Evolutionary conservation across 2,797 vertebrate genomes (phyloP), one percentile per base, ranked within the genome.

Genomic region (Enteromius unitaeniatus): DNA sequence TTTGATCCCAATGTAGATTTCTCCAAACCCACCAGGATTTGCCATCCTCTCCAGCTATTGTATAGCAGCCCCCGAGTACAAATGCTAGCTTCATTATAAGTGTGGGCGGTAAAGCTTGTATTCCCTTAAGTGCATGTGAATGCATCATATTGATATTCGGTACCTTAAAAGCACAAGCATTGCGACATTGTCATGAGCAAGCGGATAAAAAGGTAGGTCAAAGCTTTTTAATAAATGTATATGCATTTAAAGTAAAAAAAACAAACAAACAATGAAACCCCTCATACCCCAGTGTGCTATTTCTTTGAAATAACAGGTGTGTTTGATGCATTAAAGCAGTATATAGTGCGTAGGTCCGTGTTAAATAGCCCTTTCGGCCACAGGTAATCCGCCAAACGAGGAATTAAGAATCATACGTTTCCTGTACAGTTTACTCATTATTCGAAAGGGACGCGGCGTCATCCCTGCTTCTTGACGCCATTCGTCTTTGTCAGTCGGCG

Each of bases 401-500:
- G 19, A 51, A 67, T 84, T 85, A 73, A 82, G 64, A 84, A 81
- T 79, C 40, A 74, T 15, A 10, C 6, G 3, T 65, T 45, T 26
- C n/a, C 45, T 6, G 9, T 53, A 68, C 34, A 28, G 62, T 82
- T 76, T 58, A 67, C 34, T 76, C 72, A 31, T 76, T 82, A 82
- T 65, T 37, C 1, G 23, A 76, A 67, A 31, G 6, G 17, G 6
- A 28, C 10, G n/a, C 2, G 7, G 94, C 88, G 94, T 95, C 96
- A 92, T 94, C 93, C 95, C 95, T 91, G 95, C 87, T 93, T 95
- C 94, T 94, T 92, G 6, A 79, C 62, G 95, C 94, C 95, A 96
- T 97, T 96, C 60, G 90, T 96, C 95, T 95, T 94, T 94, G 95
- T 95, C 95, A 95, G 94, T 94, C 94, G 94, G 93, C 15, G 49